These are phyloP conservation scores for Protomyctophum bolini DNA, from an alignment of 2,113 vertebrate genomes.

Conservation along the genomic window DNA sequence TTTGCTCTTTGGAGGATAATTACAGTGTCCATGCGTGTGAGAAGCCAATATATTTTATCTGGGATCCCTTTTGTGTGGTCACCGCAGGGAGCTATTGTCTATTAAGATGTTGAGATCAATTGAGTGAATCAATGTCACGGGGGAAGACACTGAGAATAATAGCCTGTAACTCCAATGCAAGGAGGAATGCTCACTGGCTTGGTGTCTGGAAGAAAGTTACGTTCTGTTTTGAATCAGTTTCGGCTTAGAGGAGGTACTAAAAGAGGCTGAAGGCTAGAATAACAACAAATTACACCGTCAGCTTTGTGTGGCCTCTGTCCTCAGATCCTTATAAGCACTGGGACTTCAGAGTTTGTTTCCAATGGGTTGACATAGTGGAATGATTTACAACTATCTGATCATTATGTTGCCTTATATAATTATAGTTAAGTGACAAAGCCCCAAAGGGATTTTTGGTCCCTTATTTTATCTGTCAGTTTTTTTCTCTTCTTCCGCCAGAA, in stretches of 20 bases:
- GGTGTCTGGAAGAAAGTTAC: not conserved
- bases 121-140: constrained; percentile 43
- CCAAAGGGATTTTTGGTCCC: too few relatives aligned
- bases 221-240: not conserved
- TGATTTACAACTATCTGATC: not conserved
- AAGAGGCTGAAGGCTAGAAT: not conserved
- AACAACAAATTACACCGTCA: constrained; percentile 6
- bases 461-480: too few relatives aligned
- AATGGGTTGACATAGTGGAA: not conserved
- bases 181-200: constrained; percentile 4
- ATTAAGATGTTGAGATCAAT: constrained; percentile 45
- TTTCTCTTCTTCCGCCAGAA: too few relatives aligned
- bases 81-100: constrained; percentile 55
- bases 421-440: too few relatives aligned
- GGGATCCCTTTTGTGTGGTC: constrained; percentile 46
- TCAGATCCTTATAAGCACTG: too few relatives aligned
- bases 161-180: constrained; percentile 9
- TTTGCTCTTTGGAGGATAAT: constrained; percentile 42
- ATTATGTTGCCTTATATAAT: too few relatives aligned
- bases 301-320: constrained; percentile 6
- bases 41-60: constrained; percentile 54
- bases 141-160: constrained; percentile 40
- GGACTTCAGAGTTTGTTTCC: not conserved
- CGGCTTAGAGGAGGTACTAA: not conserved
- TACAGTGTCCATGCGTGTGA: constrained; percentile 39